A percentile compares a stretch with the other conserved stretches of the same genome.
Conservation (phyloP, 2,113 vertebrate genomes). For the Uria aalge region DNA sequence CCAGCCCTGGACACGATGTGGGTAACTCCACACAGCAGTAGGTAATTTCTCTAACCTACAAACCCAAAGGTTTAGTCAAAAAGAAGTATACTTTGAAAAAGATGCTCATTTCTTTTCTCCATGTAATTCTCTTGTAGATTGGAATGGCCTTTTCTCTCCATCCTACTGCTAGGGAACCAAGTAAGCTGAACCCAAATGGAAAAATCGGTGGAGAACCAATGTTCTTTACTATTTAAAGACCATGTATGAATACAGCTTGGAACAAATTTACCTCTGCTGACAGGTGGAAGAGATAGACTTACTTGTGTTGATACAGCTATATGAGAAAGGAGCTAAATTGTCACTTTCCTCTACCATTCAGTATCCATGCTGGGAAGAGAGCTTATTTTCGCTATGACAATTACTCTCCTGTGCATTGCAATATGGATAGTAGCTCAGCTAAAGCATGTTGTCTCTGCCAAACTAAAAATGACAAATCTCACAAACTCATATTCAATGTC, state of each 20-base stretch:
- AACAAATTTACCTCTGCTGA: conserved; percentile 7
- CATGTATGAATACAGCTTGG: not conserved
- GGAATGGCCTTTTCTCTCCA: not conserved
- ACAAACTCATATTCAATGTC: not conserved
- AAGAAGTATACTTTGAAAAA: not conserved
- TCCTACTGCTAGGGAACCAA: not conserved
- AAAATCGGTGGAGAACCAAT: not conserved
- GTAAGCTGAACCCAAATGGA: not conserved
- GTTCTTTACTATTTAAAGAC: not conserved
- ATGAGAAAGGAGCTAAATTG: conserved; percentile 40
- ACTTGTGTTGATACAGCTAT: not conserved
- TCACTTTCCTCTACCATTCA: conserved; percentile 8
- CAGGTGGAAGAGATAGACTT: not conserved
- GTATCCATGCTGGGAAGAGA: conserved; percentile 11
- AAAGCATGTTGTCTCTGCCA: conserved; percentile 2
- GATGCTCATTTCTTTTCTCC: not conserved
- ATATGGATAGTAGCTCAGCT: conserved; percentile 13
- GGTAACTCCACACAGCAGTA: not conserved
- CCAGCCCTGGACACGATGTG: not conserved
- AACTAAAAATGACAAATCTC: conserved; percentile 51
- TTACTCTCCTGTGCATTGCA: conserved; percentile 46
- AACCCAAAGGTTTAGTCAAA: not conserved
- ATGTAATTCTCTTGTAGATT: not conserved
- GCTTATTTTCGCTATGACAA: conserved; percentile 26
- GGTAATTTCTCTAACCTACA: not conserved